Evolutionary conservation across 2,797 vertebrate genomes (phyloP).

Genomic region (Sparidentex hasta): DNA sequence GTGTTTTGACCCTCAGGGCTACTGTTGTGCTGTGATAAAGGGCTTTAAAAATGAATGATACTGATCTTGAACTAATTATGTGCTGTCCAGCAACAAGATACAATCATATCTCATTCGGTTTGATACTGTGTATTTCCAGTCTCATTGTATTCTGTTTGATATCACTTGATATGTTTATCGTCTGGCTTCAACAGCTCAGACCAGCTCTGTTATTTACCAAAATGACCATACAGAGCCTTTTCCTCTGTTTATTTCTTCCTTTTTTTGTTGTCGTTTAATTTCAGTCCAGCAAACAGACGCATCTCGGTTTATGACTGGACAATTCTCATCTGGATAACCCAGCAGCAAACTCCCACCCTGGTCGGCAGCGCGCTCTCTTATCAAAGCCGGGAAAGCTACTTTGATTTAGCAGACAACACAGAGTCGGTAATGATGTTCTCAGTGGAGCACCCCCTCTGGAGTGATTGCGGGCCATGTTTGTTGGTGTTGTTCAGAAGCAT

Average conservation of each 20-base stretch:
- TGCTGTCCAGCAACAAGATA: constrained; percentile 17
- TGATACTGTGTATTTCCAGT: constrained; percentile 35
- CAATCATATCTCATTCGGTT: constrained; percentile 51
- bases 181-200: constrained; percentile 5
- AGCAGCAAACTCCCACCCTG: constrained; percentile 38
- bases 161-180: constrained; percentile 15
- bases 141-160: constrained; percentile 63
- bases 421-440: constrained; percentile 75
- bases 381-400: constrained; percentile 68
- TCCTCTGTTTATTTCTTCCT: constrained; percentile 6
- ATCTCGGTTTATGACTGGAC: constrained; percentile 21
- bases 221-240: constrained; percentile 1
- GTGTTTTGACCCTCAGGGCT: too few species aligned
- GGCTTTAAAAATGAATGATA: constrained; percentile 47
- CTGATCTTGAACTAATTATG: constrained; percentile 41
- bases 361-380: constrained; percentile 45
- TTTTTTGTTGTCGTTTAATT: constrained; percentile 24
- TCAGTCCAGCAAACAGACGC: constrained; percentile 22
- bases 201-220: neutral
- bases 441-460: constrained; percentile 61
- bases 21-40: neutral
- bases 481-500: constrained; percentile 76
- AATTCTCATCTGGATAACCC: constrained; percentile 38
- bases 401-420: constrained; percentile 74
- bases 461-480: constrained; percentile 73